Evolutionary conservation across 2,797 vertebrate species (phyloP).

Genomic region (Acanthurus leucopareius): DNA sequence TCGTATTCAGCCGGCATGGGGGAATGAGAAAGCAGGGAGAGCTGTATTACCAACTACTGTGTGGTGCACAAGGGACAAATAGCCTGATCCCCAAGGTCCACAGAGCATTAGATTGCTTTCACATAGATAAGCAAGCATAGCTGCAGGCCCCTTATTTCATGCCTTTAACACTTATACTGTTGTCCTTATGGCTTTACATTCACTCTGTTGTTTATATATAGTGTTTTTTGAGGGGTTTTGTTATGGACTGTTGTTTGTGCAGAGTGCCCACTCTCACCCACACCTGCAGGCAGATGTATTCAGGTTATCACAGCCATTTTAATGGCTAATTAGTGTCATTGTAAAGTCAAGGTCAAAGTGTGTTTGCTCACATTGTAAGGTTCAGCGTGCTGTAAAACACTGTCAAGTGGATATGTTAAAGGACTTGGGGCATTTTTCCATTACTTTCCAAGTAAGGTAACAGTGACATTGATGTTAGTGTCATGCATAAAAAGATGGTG

Average conservation of each 20-base stretch:
- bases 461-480: not conserved
- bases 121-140: conserved; percentile 44
- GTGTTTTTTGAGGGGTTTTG: not conserved
- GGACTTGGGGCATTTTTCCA: not conserved
- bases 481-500: not conserved
- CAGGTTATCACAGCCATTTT: not conserved
- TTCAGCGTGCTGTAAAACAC: not conserved
- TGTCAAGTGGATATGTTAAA: not conserved
- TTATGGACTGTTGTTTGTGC: not conserved
- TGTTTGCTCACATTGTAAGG: not conserved
- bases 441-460: conserved; percentile 2
- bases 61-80: conserved; percentile 62
- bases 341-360: not conserved
- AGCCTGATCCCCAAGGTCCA: conserved; percentile 56
- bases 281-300: conserved; percentile 4
- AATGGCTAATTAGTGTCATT: not conserved
- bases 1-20: conserved; percentile 53
- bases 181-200: conserved; percentile 39
- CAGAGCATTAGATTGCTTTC: conserved; percentile 60
- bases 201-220: conserved; percentile 15
- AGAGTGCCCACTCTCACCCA: not conserved
- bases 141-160: conserved; percentile 31
- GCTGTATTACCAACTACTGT: conserved; percentile 47
- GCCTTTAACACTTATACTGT: conserved; percentile 13
- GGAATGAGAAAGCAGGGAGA: conserved; percentile 40